A percentile compares a stretch with the other conserved stretches of the same genome.
These are phyloP conservation scores for Theonella swinhoei DNA, from an alignment of 37 sponge, comb jelly and placozoan species.

Conservation along the genomic window DNA sequence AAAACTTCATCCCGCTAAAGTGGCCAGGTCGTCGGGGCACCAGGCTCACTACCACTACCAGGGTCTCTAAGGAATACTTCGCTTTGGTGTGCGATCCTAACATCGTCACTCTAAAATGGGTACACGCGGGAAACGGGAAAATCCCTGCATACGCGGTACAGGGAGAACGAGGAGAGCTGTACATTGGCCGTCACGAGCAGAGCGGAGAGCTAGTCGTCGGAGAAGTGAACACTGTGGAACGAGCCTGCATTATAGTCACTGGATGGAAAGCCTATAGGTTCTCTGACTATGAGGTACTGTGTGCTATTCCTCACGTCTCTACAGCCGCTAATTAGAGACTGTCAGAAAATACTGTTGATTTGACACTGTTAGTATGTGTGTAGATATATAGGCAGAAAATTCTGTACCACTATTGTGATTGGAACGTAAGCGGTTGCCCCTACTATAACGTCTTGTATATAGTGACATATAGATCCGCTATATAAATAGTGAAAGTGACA, in stretches of 20 bases:
- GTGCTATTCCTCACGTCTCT: not conserved
- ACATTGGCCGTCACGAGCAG: conserved; percentile 1
- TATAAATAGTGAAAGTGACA: too few relatives aligned
- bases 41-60: not conserved
- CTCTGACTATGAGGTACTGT: not conserved
- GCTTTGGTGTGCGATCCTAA: not conserved
- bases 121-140: not conserved
- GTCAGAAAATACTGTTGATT: too few relatives aligned
- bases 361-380: too few relatives aligned
- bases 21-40: not conserved
- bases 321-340: not conserved
- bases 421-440: too few relatives aligned
- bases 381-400: too few relatives aligned
- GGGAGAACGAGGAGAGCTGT: not conserved
- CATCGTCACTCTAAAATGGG: not conserved
- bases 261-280: not conserved
- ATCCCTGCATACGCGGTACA: not conserved
- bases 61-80: not conserved
- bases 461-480: too few relatives aligned
- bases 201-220: not conserved
- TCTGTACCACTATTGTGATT: too few relatives aligned
- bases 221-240: not conserved
- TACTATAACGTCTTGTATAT: too few relatives aligned
- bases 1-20: not conserved
- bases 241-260: not conserved